phyloP scores from a whole-genome alignment of 2,888 invertebrate genomes.

The Junonia oenone region DNA sequence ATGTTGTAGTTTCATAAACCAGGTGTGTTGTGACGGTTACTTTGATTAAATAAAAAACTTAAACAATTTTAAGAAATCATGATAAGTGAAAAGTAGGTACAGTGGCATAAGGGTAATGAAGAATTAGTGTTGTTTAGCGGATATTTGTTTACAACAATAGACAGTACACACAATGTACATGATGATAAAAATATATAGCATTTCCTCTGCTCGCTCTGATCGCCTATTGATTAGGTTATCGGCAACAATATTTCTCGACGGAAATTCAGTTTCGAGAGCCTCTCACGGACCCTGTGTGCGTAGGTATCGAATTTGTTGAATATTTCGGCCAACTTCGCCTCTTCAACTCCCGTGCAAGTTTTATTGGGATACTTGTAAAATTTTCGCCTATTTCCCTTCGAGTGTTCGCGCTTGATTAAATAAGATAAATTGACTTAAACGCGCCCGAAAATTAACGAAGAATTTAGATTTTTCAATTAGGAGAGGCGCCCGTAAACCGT shows the following conservation, averaged over 20 bases:
- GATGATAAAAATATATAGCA: not conserved
- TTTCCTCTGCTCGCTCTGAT: not conserved
- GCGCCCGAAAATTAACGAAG: slow-evolving; percentile 40
- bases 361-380: slow-evolving; percentile 79
- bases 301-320: slow-evolving; percentile 63
- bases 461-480: slow-evolving; percentile 45
- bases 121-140: not conserved
- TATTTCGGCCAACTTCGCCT: slow-evolving; percentile 59
- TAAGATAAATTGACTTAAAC: slow-evolving; percentile 73
- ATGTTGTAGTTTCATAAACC: too few species aligned
- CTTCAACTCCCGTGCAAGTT: slow-evolving; percentile 64
- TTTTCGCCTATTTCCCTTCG: slow-evolving; percentile 66
- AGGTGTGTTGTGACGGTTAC: too few species aligned
- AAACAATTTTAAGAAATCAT: not conserved
- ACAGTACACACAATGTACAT: not conserved
- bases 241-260: slow-evolving; percentile 18
- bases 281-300: slow-evolving; percentile 29
- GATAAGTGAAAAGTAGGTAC: too few species aligned
- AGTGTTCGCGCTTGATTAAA: slow-evolving; percentile 74
- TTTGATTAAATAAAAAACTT: too few species aligned
- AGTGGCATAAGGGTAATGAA: not conserved
- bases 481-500: slow-evolving; percentile 31
- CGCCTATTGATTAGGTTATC: slow-evolving; percentile 17
- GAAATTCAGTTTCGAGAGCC: slow-evolving; percentile 21
- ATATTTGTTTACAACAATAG: not conserved